Conservation (phyloP, 2,888 invertebrate species). For the Drosophila conformis region DNA sequence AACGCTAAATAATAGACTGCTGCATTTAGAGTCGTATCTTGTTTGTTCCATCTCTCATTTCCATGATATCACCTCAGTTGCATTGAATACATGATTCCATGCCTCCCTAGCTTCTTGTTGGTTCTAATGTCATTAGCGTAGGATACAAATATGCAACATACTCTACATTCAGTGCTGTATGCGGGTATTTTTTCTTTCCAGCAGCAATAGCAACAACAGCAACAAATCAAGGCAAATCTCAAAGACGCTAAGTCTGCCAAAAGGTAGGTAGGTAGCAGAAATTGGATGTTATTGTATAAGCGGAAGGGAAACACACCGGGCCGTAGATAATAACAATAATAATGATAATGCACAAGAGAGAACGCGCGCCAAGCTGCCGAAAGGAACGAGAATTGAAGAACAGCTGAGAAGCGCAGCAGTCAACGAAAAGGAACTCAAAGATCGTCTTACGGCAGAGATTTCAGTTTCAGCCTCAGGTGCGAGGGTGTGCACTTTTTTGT, state of each 20-base stretch:
- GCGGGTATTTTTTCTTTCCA: slow-evolving; percentile 64
- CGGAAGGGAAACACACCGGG: slow-evolving; percentile 79
- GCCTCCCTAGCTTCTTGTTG: slow-evolving; percentile 5
- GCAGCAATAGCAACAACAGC: slow-evolving; percentile 23
- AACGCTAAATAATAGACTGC: slow-evolving; percentile 1
- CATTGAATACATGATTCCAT: neutral
- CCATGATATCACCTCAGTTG: slow-evolving; percentile 9
- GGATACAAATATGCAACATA: slow-evolving; percentile 71
- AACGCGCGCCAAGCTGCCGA: slow-evolving; percentile 64
- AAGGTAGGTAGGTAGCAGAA: slow-evolving; percentile 64
- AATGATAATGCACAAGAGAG: slow-evolving; percentile 53
- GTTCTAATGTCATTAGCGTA: slow-evolving; percentile 62
- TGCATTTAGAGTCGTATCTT: slow-evolving; percentile 2
- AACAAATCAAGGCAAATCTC: slow-evolving; percentile 64
- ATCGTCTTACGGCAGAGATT: slow-evolving; percentile 70
- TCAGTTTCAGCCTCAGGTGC: slow-evolving; percentile 74
- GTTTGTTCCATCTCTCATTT: neutral
- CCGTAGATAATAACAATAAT: slow-evolving; percentile 81
- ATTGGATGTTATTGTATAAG: slow-evolving; percentile 81
- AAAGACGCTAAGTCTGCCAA: slow-evolving; percentile 47
- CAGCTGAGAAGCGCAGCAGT: slow-evolving; percentile 42
- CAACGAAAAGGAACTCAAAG: slow-evolving; percentile 34
- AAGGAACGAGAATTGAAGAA: slow-evolving; percentile 30
- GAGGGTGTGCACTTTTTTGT: slow-evolving; percentile 73
- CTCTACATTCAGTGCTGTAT: slow-evolving; percentile 41